A percentile compares a stretch with the other conserved stretches of the same genome.
Conservation (phyloP, 1,140 invertebrate species). For the Macrobrachium rosenbergii region DNA sequence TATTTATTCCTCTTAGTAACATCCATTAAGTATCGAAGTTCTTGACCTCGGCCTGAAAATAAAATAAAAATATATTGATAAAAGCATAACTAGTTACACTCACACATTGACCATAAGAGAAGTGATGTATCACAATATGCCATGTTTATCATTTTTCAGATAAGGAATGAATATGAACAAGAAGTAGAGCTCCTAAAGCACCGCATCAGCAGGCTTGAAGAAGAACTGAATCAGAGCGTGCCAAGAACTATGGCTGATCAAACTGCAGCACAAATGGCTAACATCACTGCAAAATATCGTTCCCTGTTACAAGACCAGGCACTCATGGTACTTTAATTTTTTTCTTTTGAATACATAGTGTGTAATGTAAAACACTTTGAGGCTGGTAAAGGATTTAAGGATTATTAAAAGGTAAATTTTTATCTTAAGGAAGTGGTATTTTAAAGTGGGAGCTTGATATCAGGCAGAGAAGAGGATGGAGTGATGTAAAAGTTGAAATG, state of each 20-base stretch:
- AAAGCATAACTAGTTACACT: too few relatives aligned
- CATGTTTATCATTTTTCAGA: conserved; percentile 2
- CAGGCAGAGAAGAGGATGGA: too few relatives aligned
- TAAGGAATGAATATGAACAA: conserved; percentile 34
- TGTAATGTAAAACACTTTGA: background rate
- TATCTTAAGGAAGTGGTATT: too few relatives aligned
- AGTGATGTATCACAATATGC: background rate
- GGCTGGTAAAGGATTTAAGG: too few relatives aligned
- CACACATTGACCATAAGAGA: too few relatives aligned
- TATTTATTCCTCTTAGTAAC: too few relatives aligned
- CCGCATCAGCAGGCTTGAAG: conserved; percentile 30
- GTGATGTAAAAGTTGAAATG: too few relatives aligned
- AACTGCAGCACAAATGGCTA: conserved; percentile 46
- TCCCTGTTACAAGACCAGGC: conserved; percentile 35
- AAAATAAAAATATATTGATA: too few relatives aligned
- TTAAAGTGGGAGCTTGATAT: too few relatives aligned
- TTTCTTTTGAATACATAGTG: background rate
- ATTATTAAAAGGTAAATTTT: too few relatives aligned
- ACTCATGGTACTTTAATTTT: background rate
- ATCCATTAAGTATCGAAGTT: too few relatives aligned
- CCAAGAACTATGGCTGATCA: conserved; percentile 41
- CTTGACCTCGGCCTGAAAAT: too few relatives aligned
- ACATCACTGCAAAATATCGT: conserved; percentile 47
- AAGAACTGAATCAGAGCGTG: conserved; percentile 30
- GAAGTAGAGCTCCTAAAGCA: conserved; percentile 41